These are phyloP conservation scores for Scrobipalpa costella DNA, from an alignment of 2,888 invertebrate genomes.

Conservation along the genomic window DNA sequence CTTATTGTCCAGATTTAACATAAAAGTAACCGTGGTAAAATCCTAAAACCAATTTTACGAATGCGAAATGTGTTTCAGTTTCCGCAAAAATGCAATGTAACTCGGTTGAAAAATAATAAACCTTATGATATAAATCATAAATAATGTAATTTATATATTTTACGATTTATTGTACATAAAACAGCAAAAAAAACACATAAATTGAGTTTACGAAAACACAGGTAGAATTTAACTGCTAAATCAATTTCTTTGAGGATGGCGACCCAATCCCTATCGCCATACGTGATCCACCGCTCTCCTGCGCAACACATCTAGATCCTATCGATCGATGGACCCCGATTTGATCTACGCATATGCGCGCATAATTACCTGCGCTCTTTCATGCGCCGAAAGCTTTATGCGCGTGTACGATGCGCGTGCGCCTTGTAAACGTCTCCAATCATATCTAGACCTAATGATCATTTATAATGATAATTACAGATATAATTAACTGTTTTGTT, in stretches of 20 bases:
- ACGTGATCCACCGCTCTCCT: conserved; percentile 40
- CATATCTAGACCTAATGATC: conserved; percentile 74
- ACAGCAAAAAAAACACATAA: no score
- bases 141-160: not conserved
- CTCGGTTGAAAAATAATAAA: no score
- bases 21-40: no score
- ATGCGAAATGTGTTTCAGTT: no score
- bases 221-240: no score
- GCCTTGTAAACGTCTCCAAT: conserved; percentile 73
- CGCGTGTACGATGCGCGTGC: conserved; percentile 46
- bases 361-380: conserved; percentile 77
- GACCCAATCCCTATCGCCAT: not conserved
- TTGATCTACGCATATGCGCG: conserved; percentile 78
- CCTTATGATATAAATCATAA: not conserved
- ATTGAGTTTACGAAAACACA: no score
- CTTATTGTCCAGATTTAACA: no score
- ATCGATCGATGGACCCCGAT: conserved; percentile 75
- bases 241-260: not conserved
- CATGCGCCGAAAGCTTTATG: conserved; percentile 77
- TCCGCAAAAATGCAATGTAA: no score
- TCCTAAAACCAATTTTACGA: no score
- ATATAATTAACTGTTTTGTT: conserved; percentile 60
- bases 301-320: conserved; percentile 69
- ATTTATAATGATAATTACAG: conserved; percentile 47
- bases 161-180: no score